Evolutionary conservation across 2,888 invertebrate genomes (phyloP).

Genomic region (Lithophane socia): DNA sequence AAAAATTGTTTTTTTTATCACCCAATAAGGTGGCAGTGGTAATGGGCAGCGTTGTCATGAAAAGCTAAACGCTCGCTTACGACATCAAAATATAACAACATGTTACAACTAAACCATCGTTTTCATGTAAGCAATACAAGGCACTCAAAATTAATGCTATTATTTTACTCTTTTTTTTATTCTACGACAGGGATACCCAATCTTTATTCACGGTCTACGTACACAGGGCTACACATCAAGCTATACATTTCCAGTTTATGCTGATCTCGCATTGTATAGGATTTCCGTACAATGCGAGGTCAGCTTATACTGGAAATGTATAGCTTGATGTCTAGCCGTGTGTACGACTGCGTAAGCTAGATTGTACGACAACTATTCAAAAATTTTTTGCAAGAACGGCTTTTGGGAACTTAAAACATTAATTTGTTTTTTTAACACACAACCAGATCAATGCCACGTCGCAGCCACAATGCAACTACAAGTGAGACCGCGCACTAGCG

Average conservation of each 20-base stretch:
- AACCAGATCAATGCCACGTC: neutral
- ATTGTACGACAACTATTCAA: no score
- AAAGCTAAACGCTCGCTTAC: slow-evolving; percentile 21
- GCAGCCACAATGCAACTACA: neutral
- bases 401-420: neutral
- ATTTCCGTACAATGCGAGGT: no score
- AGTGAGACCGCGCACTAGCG: no score
- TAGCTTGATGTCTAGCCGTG: no score
- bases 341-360: neutral
- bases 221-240: no score
- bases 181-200: slow-evolving; percentile 39
- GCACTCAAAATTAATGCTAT: slow-evolving; percentile 68
- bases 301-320: no score
- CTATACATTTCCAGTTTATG: no score
- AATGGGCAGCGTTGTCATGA: slow-evolving; percentile 58
- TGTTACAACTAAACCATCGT: slow-evolving; percentile 35
- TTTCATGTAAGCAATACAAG: slow-evolving; percentile 63
- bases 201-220: slow-evolving; percentile 3
- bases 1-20: slow-evolving; percentile 12
- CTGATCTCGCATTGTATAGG: no score
- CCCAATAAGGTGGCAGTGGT: slow-evolving; percentile 58
- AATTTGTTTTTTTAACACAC: neutral
- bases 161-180: slow-evolving; percentile 26
- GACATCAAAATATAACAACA: slow-evolving; percentile 13
- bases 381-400: neutral